Evolutionary conservation across 2,888 invertebrate genomes (phyloP), one percentile per base, ranked within the genome.

Genomic region (Acrobasis repandana): DNA sequence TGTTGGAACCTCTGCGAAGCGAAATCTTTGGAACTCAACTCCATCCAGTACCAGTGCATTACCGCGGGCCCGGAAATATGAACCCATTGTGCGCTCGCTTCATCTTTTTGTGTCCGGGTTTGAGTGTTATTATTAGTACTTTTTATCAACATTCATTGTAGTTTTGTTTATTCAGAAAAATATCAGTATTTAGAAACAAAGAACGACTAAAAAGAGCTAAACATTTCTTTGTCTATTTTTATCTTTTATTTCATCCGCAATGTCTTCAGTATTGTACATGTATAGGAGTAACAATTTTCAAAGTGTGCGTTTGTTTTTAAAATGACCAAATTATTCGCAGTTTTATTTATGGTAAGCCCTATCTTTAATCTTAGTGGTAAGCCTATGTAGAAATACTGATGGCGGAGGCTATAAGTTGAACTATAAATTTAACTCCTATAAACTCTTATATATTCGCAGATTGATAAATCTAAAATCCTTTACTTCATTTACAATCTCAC

Each of bases 21-120:
- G 67, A 78, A 77, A 75, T 80, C 75, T 75, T 79, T 79, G 73
- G 73, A 74, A 78, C 77, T 76, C 70, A 71, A 78, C 77, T 76
- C 70, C 71, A 76, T 70, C 71, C 72, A 73, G 67, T 65, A 63
- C 65, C 73, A 75, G 67, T 72, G 72, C 69, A 71, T 77, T 77
- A 75, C 75, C 76, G 76, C 72, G 57, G 77, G 71, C 83, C 83
- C 84, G 86, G 88, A 88, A 86, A 86, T 80, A 77, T 82, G 82
- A 80, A 80, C 77, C 80, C 83, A 88, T 88, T 89, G 88, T 88
- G 70, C 75, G 70, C 71, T 76, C 43, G 71, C 71, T 74, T 80
- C 73, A 67, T 75, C 77, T 82, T 87, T 86, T 86, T 86, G 75
- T 77, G 68, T 67, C 64, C 65, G 71, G 73, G 72, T 74, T 73